phyloP scores from a whole-genome alignment of 2,113 vertebrate genomes.

The Anser cygnoides region DNA sequence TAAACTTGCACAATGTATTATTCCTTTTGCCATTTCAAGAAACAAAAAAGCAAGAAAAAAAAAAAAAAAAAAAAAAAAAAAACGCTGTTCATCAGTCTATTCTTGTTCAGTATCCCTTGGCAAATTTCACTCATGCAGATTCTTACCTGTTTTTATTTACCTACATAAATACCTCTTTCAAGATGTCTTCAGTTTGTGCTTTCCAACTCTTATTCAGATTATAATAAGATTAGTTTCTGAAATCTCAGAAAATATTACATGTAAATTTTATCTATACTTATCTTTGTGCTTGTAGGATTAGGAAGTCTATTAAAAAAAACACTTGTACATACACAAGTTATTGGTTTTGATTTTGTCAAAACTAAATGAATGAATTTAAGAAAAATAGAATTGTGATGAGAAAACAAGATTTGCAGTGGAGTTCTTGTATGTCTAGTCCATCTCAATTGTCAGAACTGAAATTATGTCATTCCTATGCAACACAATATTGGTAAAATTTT shows the following conservation, averaged over 20 bases:
- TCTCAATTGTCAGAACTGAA: neutral
- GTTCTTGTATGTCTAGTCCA: neutral
- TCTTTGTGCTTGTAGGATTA: rapidly evolving
- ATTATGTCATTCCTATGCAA: neutral
- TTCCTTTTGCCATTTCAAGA: neutral
- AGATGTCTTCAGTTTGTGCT: neutral
- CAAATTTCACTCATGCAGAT: neutral
- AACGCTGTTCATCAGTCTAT: no score
- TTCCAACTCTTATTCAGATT: neutral
- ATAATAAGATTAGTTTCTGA: neutral
- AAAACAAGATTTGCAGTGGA: neutral
- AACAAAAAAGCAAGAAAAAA: neutral
- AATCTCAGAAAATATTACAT: neutral
- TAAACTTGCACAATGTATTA: neutral
- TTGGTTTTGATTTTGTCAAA: neutral
- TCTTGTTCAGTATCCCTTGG: neutral
- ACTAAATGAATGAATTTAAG: neutral
- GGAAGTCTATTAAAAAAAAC: neutral
- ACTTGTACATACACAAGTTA: neutral
- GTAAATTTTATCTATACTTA: neutral
- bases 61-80: neutral
- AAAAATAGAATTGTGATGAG: neutral
- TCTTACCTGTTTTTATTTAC: neutral
- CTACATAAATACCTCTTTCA: neutral
- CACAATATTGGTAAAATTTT: neutral